These are phyloP conservation scores for Tarsius wallacei DNA, from an alignment of 2,797 vertebrate genomes.

Conservation along the genomic window DNA sequence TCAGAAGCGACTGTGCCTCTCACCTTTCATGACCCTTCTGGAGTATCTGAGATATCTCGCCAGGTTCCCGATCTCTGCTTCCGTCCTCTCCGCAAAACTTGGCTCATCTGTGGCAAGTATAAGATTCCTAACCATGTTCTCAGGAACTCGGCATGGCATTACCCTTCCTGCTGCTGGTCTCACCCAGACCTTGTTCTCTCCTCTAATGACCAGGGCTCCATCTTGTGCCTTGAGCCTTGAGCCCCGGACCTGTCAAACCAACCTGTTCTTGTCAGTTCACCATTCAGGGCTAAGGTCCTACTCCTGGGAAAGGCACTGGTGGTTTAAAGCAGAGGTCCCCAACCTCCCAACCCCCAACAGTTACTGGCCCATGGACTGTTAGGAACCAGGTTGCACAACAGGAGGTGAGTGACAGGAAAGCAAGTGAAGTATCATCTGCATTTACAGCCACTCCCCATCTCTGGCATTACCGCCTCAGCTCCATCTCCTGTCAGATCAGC, in stretches of 20 bases:
- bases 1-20: neutral
- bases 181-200: neutral
- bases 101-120: neutral
- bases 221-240: neutral
- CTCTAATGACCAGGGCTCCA: neutral
- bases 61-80: neutral
- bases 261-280: neutral
- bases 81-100: neutral
- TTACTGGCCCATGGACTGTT: too few species aligned
- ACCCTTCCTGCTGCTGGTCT: neutral
- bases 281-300: neutral
- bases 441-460: too few species aligned
- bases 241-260: neutral
- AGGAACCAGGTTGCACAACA: too few species aligned
- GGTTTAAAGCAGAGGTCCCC: neutral
- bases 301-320: neutral
- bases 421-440: too few species aligned
- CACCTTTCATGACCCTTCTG: neutral
- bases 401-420: too few species aligned
- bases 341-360: too few species aligned
- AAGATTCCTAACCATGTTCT: neutral
- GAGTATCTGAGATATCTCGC: neutral
- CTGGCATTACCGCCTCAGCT: too few species aligned
- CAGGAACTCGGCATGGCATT: neutral
- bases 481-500: too few species aligned